Percentiles rank a stretch among this genome's conserved stretches.
Conservation (phyloP, 2,888 invertebrate genomes). For the Stratiomys singularior region DNA sequence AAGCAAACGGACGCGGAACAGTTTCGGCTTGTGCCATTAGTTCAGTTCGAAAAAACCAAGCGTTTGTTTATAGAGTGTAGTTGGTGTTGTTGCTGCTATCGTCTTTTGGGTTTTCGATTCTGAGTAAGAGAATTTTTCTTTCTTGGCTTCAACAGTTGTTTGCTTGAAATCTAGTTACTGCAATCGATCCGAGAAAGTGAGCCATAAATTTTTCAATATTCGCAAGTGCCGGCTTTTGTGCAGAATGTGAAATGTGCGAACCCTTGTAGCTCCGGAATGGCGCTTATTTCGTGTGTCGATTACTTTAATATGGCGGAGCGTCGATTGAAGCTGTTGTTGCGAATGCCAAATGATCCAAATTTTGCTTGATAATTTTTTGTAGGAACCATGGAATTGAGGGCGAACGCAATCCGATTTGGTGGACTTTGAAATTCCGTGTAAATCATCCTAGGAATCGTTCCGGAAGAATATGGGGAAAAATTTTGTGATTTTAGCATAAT, state of each 20-base stretch:
- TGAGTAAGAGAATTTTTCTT: not conserved
- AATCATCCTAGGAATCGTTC: too few relatives aligned
- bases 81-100: not conserved
- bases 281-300: not conserved
- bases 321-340: not conserved
- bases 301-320: not conserved
- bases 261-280: not conserved
- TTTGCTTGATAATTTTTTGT: too few relatives aligned
- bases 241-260: not conserved
- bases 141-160: too few relatives aligned
- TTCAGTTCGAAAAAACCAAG: not conserved
- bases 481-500: too few relatives aligned
- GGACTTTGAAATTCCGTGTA: too few relatives aligned
- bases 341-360: too few relatives aligned
- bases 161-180: too few relatives aligned
- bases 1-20: not conserved
- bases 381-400: too few relatives aligned
- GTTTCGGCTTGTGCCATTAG: not conserved
- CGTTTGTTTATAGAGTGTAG: constrained; percentile 12
- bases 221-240: not conserved
- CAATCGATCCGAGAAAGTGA: not conserved
- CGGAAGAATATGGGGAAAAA: too few relatives aligned
- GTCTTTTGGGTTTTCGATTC: not conserved
- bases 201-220: not conserved
- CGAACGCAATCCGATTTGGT: too few relatives aligned